Base-by-base conservation (phyloP, 2,113 vertebrate genomes). In the Mustela lutreola region DNA sequence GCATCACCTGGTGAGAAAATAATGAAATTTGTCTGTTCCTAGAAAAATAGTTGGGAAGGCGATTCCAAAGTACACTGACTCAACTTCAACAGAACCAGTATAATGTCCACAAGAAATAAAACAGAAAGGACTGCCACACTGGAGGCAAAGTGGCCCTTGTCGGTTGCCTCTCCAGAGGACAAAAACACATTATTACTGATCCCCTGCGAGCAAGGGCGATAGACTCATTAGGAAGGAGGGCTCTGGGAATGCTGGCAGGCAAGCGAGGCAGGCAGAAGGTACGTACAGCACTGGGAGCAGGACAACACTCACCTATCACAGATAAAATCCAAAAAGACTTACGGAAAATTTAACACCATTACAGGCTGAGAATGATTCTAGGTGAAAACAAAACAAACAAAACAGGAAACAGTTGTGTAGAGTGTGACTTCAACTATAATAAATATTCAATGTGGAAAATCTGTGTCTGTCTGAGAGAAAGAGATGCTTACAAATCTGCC, bases 41-140 rank as follows among this genome's bases (percentile, higher is more conserved):
- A 48, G 31, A 87, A 91, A 95, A 97, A 62, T 56, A 85, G 3
- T 48, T 94, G 39, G 48, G 62, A 95, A 80, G 39, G 67, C 11
- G 67, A 92, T 73, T 96, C 5, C 73, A 75, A 79, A 86, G 4
- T 26, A 82, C 5, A 94, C n/a, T 82, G 50, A 22, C 14, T 65
- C n/a, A 91, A 60, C 14, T 31, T 58, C 36, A 5, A 26, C 50
- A 31, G 56, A 89, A 63, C 63, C 89, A n/a, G 24, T 90, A 16
- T 22, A 65, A 39, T 78, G 28, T 60, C 15, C 21, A 63, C 39
- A 88, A 76, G 24, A 36, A 91, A 53, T 36, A 81, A 63, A 76
- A 78, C 15, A n/a, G 63, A 91, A 89, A 36, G 0, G 8, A 85
- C 4, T 89, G 3, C 5, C 24, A 18, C 65, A 53, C 76, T 76